Percentiles rank a stretch among this genome's conserved stretches.
Evolutionary conservation across 2,888 invertebrate species (phyloP).

Genomic region (Sturmia bella): DNA sequence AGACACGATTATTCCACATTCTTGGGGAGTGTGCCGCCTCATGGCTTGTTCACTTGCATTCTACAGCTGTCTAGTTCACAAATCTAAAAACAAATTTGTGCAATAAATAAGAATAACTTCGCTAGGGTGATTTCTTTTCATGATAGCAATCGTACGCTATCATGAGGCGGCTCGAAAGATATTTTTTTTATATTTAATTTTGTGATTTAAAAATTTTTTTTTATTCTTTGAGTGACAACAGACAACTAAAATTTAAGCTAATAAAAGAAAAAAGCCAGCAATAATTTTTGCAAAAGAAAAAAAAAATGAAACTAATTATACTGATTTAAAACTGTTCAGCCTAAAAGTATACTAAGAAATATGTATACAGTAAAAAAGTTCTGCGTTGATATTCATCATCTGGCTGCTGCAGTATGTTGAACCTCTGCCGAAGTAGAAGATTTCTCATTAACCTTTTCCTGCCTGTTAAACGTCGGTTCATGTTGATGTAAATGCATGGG

Average conservation of each 20-base stretch:
- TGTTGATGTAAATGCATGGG: conserved; percentile 74
- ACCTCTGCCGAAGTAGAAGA: conserved; percentile 44
- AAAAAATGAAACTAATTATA: conserved; percentile 8
- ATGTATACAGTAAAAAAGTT: conserved; percentile 32
- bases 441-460: conserved; percentile 63
- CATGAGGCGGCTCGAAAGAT: too few species aligned
- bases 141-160: too few species aligned
- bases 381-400: conserved; percentile 55
- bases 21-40: too few species aligned
- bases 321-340: conserved; percentile 27
- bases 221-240: conserved; percentile 50
- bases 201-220: too few species aligned
- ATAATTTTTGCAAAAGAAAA: conserved; percentile 45
- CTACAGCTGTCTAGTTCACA: too few species aligned
- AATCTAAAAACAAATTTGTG: too few species aligned
- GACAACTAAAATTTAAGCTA: conserved; percentile 32
- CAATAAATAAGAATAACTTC: too few species aligned
- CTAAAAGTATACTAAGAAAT: conserved; percentile 52
- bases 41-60: too few species aligned
- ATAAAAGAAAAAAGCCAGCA: conserved; percentile 27
- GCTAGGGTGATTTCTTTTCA: too few species aligned
- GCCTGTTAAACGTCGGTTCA: conserved; percentile 70
- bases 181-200: conserved; percentile 21
- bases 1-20: too few species aligned
- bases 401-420: conserved; percentile 47